Base-by-base conservation (phyloP, 2,888 invertebrate species). In the Tiliacea citrago region DNA sequence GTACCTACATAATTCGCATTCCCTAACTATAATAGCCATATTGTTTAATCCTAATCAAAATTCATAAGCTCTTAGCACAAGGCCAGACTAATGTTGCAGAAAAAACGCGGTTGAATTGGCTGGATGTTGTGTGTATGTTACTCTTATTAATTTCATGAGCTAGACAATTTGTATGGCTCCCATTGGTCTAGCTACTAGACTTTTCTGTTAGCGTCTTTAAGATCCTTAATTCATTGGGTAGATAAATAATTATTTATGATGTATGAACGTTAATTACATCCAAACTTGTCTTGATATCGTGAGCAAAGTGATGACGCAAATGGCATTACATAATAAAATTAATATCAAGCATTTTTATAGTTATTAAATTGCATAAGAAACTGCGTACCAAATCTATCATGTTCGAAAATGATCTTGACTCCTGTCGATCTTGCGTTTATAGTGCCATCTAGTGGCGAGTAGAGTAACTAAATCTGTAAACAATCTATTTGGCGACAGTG, bases 391-490 rank as follows among this genome's bases (percentile, higher is more conserved):
- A 55, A 61, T n/a, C 18, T n/a, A 49, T 1, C 1, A 4, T 29
- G 47, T 55, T 49, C 16, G 4, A 35, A 61, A 63, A 58, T 21
- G 10, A n/a, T 80, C 12, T 73, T 5, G 6, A n/a, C 5, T 29
- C 13, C 13, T 4, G 45, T 62, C 21, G 29, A 53, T 39, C 12
- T 12, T 12, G n/a, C 12, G 39, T 13, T 47, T 35, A 6, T 2
- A 73, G 1, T 39, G 80, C 80, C 88, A 88, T 85, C 87, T 85
- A 62, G 67, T 53, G 70, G 62, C 49, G 75, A 83, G 72, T 87
- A 88, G 87, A 63, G 6, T 21, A 21, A 80, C 63, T 62, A 70
- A 65, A 65, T 8, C 0, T 72, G 18, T 63, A 53, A 45, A 58
- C 29, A 45, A 55, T n/a, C 35, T 13, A 18, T 7, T 21, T n/a